Base-by-base conservation (phyloP, 1,140 invertebrate species). In the Medauroidea extradentata region DNA sequence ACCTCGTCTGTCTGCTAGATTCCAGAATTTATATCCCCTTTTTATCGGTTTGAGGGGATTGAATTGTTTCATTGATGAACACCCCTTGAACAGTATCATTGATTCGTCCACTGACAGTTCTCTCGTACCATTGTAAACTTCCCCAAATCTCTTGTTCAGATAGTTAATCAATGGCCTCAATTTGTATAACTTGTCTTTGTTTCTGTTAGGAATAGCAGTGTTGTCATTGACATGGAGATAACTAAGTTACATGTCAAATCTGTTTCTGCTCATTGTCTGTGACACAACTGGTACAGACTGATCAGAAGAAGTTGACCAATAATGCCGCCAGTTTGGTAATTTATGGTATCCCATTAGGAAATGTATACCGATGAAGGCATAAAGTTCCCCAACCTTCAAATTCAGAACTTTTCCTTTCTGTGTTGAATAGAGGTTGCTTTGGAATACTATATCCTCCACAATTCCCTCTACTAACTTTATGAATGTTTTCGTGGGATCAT, bases 41-140 rank as follows among this genome's bases (percentile, higher is more conserved):
- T 80, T 79, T 57, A 75, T 76, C 38, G 74, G 75, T 67, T 79
- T 79, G 60, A 67, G 69, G 58, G 73, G 73, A 25, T 71, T 71
- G 63, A 77, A 79, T 63, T 78, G 73, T 65, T 74, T 75, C 57
- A 77, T 63, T 9, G 64, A 63, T 61, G 60, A 69, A 53, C 68
- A 66, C 53, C 67, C 69, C 66, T 75, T 73, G 60, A 71, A 72
- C 60, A 65, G 67, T 48, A 75, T 66, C 67, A 74, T 73, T 41
- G 67, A 71, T 56, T 73, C 72, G 65, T 74, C 71, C 52, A 72
- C 63, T 58, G 65, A 19, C 9, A 46, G n/a, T n/a, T 46, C 5
- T 4, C 44, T 5, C 18, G 44, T 5, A 21, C 18, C 18, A 19
- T 46, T 5, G 24, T 46, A 46, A 4, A 46, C 44, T 46, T 25